Conservation (phyloP, 2,888 invertebrate genomes). For the Myopa tessellatipennis region DNA sequence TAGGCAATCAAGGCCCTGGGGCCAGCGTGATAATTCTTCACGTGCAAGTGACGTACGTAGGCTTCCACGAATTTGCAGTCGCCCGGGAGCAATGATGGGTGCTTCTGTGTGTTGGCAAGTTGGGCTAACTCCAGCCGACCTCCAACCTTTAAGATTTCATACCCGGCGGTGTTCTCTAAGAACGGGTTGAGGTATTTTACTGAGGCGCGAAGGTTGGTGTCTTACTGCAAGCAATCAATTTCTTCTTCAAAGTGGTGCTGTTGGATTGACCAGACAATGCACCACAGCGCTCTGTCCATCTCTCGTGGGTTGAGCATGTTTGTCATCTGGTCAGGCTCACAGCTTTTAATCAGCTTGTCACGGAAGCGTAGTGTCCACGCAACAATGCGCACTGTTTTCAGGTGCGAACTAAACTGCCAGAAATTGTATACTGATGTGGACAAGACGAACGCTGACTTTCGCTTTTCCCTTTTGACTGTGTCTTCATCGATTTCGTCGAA, state of each 20-base stretch:
- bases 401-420: no score
- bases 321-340: not conserved
- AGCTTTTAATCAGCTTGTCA: not conserved
- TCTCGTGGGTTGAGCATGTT: not conserved
- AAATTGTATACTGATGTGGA: no score
- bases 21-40: slow-evolving; percentile 44
- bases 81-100: slow-evolving; percentile 33
- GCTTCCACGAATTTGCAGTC: slow-evolving; percentile 35
- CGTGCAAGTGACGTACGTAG: slow-evolving; percentile 42
- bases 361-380: slow-evolving; percentile 23
- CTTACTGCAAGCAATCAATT: not conserved
- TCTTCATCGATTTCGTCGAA: no score
- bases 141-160: slow-evolving; percentile 42
- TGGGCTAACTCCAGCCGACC: slow-evolving; percentile 36
- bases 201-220: not conserved
- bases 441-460: no score
- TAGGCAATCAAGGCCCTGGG: slow-evolving; percentile 41
- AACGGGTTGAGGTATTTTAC: slow-evolving; percentile 45
- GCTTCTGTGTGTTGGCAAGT: slow-evolving; percentile 28
- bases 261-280: slow-evolving; percentile 34
- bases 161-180: slow-evolving; percentile 34
- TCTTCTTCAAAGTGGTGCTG: slow-evolving; percentile 34
- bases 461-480: no score
- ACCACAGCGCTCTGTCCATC: not conserved
- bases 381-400: slow-evolving; percentile 4